phyloP scores from a whole-genome alignment of 2,113 vertebrate species.

The Erpornis zantholeuca region DNA sequence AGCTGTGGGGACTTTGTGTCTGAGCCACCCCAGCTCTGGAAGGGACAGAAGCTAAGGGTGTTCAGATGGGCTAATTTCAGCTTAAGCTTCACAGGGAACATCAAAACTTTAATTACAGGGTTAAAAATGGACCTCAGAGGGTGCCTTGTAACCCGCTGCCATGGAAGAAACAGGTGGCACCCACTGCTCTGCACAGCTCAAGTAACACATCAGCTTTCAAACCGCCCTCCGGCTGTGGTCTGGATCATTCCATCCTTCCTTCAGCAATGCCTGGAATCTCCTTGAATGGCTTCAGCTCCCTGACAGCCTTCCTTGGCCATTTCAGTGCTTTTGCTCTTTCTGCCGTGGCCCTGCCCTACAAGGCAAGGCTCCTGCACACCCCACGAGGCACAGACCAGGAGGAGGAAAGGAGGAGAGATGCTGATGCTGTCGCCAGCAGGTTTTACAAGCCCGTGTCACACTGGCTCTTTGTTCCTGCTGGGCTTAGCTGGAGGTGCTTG shows the following conservation, averaged over 20 bases:
- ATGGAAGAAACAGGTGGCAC: background rate
- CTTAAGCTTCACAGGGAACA: background rate
- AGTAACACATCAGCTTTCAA: background rate
- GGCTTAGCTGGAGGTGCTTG: background rate
- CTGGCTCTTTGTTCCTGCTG: background rate
- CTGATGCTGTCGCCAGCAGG: background rate
- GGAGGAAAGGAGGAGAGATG: background rate
- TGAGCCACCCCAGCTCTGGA: background rate
- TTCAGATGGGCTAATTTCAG: background rate
- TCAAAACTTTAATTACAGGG: background rate
- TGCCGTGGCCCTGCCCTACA: background rate
- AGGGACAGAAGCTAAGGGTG: accelerated
- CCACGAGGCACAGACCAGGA: background rate
- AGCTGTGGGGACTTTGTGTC: background rate
- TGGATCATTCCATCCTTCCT: background rate
- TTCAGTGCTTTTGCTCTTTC: background rate
- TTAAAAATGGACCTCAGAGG: background rate
- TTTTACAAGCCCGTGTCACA: background rate
- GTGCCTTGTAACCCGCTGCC: background rate
- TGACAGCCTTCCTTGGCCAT: background rate
- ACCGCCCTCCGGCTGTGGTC: background rate
- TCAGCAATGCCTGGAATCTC: background rate
- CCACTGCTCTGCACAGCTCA: background rate
- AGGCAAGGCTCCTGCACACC: background rate
- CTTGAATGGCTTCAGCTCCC: background rate